Evolutionary conservation across 2,888 invertebrate species (phyloP), one percentile per base, ranked within the genome.

Genomic region (Proisotoma minuta): DNA sequence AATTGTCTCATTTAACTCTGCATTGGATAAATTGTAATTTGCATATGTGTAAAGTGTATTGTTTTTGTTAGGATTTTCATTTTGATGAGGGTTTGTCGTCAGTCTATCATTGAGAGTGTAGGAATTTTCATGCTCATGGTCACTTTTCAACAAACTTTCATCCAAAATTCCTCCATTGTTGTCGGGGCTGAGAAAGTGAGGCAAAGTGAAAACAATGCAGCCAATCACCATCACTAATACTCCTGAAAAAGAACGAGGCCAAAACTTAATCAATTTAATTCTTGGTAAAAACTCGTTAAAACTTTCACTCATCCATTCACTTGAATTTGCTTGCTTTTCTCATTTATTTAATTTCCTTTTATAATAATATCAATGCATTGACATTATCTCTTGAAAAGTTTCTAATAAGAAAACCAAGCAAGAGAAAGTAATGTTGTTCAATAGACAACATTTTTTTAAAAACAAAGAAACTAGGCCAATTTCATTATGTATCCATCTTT

Each of bases 141-240:
- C n/a, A n/a, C n/a, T n/a, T n/a, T n/a, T n/a, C n/a, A n/a, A n/a
- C n/a, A n/a, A n/a, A 34, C 15, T 23, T 34, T 27, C 23, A 23
- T 15, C 18, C 47, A 22, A 43, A 23, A 22, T 39, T 57, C n/a
- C 51, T 43, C 77, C 88, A 88, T 60, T 86, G 84, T 34, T 15
- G 77, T 89, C 89, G 62, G 88, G 88, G 57, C 88, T 88, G 77
- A 79, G 71, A 63, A 95, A 91, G 79, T 96, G 94, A 63, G 95
- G 95, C 75, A 95, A 84, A 80, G 93, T 90, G 78, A 95, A 95
- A 73, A 94, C 86, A 76, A 95, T 81, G 43, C 94, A 92, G 1
- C 95, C 95, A 75, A 92, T 84, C 64, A 92, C 94, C 91, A 94
- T 94, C 76, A 94, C 88, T 59, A 94, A 87, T 59, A 91, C 90